These are phyloP conservation scores for Helostoma temminkii DNA, from an alignment of 2,797 vertebrate genomes.

Conservation along the genomic window DNA sequence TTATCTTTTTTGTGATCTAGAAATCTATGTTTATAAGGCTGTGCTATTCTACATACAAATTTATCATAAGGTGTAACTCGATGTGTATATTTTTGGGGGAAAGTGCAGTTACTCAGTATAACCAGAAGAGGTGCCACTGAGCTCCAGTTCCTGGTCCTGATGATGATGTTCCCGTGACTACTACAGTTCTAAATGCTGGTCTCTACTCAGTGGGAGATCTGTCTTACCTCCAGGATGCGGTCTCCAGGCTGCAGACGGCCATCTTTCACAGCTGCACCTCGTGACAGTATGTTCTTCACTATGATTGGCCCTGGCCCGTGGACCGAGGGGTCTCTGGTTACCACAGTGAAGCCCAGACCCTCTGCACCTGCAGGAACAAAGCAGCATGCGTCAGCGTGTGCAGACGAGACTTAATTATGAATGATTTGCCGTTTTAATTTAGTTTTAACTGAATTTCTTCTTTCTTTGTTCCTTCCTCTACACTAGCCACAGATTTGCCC, in stretches of 20 bases:
- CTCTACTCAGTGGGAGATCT: not conserved
- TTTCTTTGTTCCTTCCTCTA: not conserved
- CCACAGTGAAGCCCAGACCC: constrained; percentile 96
- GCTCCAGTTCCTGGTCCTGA: not conserved
- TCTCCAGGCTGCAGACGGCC: constrained; percentile 94
- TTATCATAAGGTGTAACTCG: not conserved
- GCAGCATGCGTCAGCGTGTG: constrained; percentile 31
- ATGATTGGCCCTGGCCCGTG: constrained; percentile 94
- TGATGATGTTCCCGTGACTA: not conserved
- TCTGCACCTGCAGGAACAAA: constrained; percentile 84
- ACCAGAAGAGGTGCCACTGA: constrained; percentile 26
- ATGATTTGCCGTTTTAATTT: constrained; percentile 51
- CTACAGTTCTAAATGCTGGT: not conserved
- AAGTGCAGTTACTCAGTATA: not conserved
- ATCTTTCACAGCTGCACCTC: constrained; percentile 93
- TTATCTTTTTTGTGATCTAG: not conserved
- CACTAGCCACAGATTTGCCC: not conserved
- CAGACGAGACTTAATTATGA: constrained; percentile 46
- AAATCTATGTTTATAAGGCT: too few relatives aligned
- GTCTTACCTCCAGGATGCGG: constrained; percentile 92
- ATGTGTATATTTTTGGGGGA: not conserved
- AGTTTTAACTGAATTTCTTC: constrained; percentile 53
- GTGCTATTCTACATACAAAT: not conserved
- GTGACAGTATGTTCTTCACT: constrained; percentile 94
- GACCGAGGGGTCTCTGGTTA: constrained; percentile 92